Evolutionary conservation across 2,888 invertebrate species (phyloP).

Genomic region (Lasioglossum malachurum): DNA sequence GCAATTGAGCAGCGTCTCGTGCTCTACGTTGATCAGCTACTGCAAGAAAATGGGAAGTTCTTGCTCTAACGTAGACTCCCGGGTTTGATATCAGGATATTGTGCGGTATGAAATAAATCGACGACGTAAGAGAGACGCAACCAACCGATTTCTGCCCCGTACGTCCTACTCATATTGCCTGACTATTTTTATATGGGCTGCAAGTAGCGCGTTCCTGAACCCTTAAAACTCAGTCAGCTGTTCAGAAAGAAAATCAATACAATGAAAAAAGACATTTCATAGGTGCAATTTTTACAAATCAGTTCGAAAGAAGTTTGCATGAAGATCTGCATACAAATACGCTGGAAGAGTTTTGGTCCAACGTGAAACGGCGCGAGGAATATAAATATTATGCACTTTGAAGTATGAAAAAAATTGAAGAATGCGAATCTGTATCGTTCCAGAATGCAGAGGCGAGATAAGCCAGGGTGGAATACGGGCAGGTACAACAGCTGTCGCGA

Average conservation of each 20-base stretch:
- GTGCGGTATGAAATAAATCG: not conserved
- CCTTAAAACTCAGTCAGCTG: not conserved
- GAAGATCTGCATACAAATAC: too few species aligned
- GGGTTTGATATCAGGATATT: conserved; percentile 14
- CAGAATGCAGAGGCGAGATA: not conserved
- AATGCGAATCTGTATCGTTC: too few species aligned
- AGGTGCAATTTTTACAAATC: not conserved
- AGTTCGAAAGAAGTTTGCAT: not conserved
- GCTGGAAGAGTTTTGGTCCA: too few species aligned
- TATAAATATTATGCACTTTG: too few species aligned
- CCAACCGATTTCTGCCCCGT: not conserved
- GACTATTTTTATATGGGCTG: not conserved
- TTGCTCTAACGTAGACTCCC: not conserved
- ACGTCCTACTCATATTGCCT: not conserved
- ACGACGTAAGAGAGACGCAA: not conserved
- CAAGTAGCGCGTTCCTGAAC: not conserved
- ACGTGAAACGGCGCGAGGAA: too few species aligned
- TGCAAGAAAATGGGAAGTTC: not conserved
- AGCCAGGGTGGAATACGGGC: not conserved
- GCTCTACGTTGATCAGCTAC: not conserved
- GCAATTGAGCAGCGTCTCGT: not conserved
- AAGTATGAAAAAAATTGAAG: too few species aligned
- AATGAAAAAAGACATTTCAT: not conserved
- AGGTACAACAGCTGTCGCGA: not conserved
- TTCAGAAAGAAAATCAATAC: not conserved